Percentiles rank a stretch among this genome's conserved stretches.
Evolutionary conservation across 2,797 vertebrate species (phyloP).

Genomic region (Leucoraja ocellata): DNA sequence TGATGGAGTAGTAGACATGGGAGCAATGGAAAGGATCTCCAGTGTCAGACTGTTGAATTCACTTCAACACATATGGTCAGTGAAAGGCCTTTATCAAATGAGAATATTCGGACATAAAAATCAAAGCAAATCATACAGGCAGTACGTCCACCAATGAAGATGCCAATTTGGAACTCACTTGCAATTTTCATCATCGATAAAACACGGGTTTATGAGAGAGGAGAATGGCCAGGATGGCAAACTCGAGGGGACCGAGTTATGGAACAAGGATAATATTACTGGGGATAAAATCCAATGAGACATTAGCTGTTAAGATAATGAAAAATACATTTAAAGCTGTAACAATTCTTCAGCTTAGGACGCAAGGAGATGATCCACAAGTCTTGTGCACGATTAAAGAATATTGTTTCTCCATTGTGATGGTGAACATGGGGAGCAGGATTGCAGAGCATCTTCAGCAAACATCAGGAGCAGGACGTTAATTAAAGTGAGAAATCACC

Average conservation of each 20-base stretch:
- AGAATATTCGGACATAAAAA: neutral
- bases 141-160: neutral
- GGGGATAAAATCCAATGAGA: neutral
- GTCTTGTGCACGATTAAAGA: neutral
- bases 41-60: neutral
- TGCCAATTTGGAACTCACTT: neutral
- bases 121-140: neutral
- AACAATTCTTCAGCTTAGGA: neutral
- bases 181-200: neutral
- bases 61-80: neutral
- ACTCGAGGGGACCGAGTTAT: neutral
- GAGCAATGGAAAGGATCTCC: neutral
- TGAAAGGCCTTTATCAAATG: neutral
- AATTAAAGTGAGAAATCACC: neutral
- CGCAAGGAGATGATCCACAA: neutral
- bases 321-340: neutral
- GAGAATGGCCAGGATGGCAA: neutral
- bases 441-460: neutral
- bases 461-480: neutral
- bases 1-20: neutral
- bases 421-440: too few relatives aligned
- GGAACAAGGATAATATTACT: neutral
- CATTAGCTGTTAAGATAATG: neutral
- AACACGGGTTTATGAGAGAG: neutral
- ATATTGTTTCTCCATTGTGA: neutral